Evolutionary conservation across 2,888 invertebrate species (phyloP).

Genomic region (Ephialtes manifestator): DNA sequence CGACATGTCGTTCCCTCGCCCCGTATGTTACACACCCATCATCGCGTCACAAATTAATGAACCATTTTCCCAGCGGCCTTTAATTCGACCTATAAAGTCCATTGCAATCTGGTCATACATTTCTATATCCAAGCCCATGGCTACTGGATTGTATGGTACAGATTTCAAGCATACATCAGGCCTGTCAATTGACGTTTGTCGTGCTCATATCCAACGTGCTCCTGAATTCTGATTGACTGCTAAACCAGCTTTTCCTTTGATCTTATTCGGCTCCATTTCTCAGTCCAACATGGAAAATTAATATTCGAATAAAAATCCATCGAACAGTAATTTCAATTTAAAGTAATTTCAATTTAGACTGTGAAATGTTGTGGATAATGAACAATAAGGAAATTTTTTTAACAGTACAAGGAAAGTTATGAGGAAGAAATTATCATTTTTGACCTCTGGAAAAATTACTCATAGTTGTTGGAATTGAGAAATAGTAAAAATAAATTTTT

Average conservation of each 20-base stretch:
- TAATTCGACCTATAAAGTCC: conserved; percentile 33
- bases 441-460: too few species aligned
- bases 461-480: too few species aligned
- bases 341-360: too few species aligned
- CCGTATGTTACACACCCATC: not conserved
- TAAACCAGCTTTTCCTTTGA: not conserved
- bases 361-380: too few species aligned
- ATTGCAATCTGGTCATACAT: conserved; percentile 25
- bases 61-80: conserved; percentile 20
- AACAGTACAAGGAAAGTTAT: too few species aligned
- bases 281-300: not conserved
- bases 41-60: conserved; percentile 12
- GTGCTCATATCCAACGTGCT: conserved; percentile 40
- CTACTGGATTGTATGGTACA: not conserved
- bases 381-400: too few species aligned
- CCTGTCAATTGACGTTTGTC: conserved; percentile 53
- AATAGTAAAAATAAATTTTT: too few species aligned
- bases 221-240: conserved; percentile 6
- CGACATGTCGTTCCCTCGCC: not conserved
- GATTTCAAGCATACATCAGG: conserved; percentile 32
- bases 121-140: conserved; percentile 6
- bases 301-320: not conserved
- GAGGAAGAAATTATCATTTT: too few species aligned
- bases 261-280: not conserved
- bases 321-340: too few species aligned